Conservation (phyloP, 2,113 vertebrate genomes). For the Ceuthmochares aereus region DNA sequence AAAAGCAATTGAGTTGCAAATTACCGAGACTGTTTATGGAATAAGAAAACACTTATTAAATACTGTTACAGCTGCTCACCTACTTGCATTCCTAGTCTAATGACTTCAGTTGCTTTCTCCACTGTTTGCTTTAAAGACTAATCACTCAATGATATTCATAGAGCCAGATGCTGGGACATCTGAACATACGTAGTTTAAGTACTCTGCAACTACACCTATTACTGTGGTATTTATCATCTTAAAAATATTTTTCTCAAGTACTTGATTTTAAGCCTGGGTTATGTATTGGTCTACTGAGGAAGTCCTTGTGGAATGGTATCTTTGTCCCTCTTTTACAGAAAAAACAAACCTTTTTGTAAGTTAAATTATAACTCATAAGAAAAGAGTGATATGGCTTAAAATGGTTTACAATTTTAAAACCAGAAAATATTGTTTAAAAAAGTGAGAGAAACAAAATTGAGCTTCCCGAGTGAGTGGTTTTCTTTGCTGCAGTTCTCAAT, state of each 20-base stretch:
- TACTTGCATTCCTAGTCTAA: not conserved
- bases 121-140: not conserved
- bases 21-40: not conserved
- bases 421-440: not conserved
- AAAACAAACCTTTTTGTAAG: not conserved
- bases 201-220: not conserved
- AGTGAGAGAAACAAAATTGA: not conserved
- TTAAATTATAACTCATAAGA: not conserved
- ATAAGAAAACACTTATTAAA: not conserved
- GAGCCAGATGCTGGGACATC: not conserved
- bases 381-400: not conserved
- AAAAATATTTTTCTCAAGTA: not conserved
- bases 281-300: not conserved
- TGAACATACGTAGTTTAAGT: not conserved
- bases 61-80: not conserved
- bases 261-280: not conserved
- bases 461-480: not conserved
- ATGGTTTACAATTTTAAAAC: too few species aligned
- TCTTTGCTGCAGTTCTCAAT: not conserved
- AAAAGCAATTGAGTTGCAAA: not conserved
- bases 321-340: not conserved
- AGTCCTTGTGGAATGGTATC: not conserved
- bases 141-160: not conserved
- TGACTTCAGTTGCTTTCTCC: not conserved
- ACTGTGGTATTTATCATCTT: not conserved